Percentiles rank a stretch among this genome's conserved stretches.
Conservation (phyloP, 2,888 invertebrate genomes). For the Eupithecia vulgata region DNA sequence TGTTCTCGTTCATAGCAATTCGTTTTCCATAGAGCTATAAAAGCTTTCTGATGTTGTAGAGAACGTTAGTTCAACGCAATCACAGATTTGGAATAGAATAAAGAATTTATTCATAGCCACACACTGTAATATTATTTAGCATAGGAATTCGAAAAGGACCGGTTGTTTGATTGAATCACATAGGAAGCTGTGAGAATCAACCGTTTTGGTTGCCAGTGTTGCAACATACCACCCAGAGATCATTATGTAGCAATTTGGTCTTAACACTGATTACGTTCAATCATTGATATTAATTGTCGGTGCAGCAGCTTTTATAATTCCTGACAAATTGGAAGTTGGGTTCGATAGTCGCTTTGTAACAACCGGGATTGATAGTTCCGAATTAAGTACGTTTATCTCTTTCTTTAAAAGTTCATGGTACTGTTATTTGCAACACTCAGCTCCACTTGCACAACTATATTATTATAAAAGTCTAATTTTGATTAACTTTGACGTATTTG, state of each 20-base stretch:
- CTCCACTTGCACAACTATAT: no score
- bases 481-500: no score
- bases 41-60: neutral
- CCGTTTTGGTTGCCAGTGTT: constrained; percentile 25
- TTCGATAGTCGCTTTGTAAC: constrained; percentile 21
- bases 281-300: constrained; percentile 67
- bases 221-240: constrained; percentile 41
- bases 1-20: neutral
- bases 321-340: constrained; percentile 42
- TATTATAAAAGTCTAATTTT: no score
- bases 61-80: constrained; percentile 26
- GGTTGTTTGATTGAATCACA: constrained; percentile 43
- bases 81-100: constrained; percentile 8
- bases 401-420: no score
- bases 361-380: neutral
- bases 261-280: constrained; percentile 58
- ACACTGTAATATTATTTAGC: constrained; percentile 25
- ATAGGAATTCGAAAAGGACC: constrained; percentile 43
- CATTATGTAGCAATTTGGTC: constrained; percentile 45
- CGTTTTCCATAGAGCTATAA: neutral
- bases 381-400: no score
- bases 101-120: no score
- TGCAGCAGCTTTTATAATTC: constrained; percentile 58
- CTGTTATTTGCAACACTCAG: no score
- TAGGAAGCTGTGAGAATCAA: constrained; percentile 38